Evolutionary conservation across 53 echinoderm and acorn worm species (phyloP).

Genomic region (Actinopyga echinites): DNA sequence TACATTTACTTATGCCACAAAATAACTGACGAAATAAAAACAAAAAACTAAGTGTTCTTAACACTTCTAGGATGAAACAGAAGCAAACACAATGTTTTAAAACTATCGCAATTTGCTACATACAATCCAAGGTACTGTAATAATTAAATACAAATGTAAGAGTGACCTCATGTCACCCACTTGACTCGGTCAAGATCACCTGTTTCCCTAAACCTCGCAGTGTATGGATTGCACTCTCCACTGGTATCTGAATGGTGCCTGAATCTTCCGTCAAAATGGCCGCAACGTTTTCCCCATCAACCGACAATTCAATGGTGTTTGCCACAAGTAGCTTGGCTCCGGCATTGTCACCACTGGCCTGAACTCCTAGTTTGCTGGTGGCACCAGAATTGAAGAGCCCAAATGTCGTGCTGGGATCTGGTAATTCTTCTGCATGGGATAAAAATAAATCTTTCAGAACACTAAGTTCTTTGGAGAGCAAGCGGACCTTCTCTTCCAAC

Average conservation of each 20-base stretch:
- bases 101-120: too few relatives aligned
- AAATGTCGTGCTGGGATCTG: constrained; percentile 90
- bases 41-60: too few relatives aligned
- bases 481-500: constrained; percentile 80
- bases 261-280: neutral
- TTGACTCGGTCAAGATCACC: constrained; percentile 16
- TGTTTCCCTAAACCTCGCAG: neutral
- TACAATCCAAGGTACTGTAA: too few relatives aligned
- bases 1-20: too few relatives aligned
- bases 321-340: constrained; percentile 18
- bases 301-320: constrained; percentile 26
- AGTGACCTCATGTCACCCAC: constrained; percentile 21
- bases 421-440: constrained; percentile 82
- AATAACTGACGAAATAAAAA: too few relatives aligned
- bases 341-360: neutral
- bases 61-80: too few relatives aligned
- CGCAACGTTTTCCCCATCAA: constrained; percentile 3
- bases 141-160: neutral
- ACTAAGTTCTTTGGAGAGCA: constrained; percentile 90
- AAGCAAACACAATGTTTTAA: too few relatives aligned
- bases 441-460: constrained; percentile 94
- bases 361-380: neutral
- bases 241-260: constrained; percentile 13
- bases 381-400: constrained; percentile 76
- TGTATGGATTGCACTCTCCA: neutral